Evolutionary conservation across 2,888 invertebrate genomes (phyloP).

Genomic region (Tiphia femorata): DNA sequence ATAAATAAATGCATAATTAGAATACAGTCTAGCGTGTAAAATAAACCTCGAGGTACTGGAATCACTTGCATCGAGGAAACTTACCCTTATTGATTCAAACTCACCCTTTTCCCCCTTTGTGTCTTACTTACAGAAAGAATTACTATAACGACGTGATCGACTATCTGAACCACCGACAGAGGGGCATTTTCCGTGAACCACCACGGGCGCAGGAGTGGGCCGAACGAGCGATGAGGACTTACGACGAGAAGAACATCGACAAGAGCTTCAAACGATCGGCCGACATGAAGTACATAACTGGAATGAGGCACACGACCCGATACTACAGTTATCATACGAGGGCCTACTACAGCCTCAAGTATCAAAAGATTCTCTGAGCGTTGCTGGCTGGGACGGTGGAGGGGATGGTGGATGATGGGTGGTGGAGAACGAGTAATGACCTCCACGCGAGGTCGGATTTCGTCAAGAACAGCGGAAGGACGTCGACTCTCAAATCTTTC

Average conservation of each 20-base stretch:
- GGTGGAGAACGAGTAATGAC: conserved; percentile 5
- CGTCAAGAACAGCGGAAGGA: background rate
- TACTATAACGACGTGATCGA: conserved; percentile 90
- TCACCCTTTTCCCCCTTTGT: no score
- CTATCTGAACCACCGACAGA: conserved; percentile 82
- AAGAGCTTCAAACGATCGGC: conserved; percentile 59
- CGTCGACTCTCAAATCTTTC: no score
- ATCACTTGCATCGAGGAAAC: no score
- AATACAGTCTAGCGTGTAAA: no score
- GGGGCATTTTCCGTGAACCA: conserved; percentile 77
- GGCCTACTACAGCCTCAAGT: conserved; percentile 67
- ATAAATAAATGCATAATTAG: no score
- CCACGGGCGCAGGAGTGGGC: conserved; percentile 89
- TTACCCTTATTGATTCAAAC: no score
- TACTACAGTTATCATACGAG: conserved; percentile 67
- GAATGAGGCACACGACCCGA: conserved; percentile 54
- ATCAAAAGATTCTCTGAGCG: conserved; percentile 57
- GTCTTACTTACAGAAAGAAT: conserved; percentile 73
- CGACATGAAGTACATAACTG: conserved; percentile 59
- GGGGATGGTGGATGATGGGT: background rate
- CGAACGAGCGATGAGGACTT: conserved; percentile 83
- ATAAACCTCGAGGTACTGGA: no score
- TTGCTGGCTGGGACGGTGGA: no score
- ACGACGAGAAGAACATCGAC: conserved; percentile 64
- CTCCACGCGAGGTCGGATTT: background rate